Evolutionary conservation across 2,888 invertebrate genomes (phyloP).

Genomic region (Heterodera filipjevi): DNA sequence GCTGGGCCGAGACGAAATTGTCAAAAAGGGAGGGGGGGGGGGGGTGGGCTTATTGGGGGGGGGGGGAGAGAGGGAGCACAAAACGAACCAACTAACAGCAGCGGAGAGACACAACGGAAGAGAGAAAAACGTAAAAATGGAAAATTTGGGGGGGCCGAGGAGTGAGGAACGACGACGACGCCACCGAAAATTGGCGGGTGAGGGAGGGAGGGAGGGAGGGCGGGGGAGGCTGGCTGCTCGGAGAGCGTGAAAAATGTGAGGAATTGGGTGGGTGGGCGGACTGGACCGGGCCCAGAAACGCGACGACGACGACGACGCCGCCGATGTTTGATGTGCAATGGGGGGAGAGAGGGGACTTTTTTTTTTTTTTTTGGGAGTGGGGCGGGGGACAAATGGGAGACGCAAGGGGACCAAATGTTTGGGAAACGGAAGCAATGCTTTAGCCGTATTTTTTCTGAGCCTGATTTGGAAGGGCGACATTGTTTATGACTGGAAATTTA

Average conservation of each 20-base stretch:
- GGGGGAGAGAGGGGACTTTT: neutral
- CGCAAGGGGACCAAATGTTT: neutral
- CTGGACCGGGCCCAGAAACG: conserved; percentile 13
- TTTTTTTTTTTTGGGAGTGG: neutral
- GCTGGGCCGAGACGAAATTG: conserved; percentile 6
- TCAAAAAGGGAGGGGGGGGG: neutral
- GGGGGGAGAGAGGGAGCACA: neutral
- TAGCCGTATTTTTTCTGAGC: neutral
- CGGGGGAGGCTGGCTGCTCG: neutral
- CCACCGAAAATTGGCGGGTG: neutral
- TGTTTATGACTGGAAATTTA: neutral
- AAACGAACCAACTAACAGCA: too few species aligned
- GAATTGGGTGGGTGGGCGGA: neutral
- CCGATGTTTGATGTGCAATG: neutral
- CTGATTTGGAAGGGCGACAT: too few species aligned
- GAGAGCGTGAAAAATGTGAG: conserved; percentile 19
- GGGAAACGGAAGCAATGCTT: neutral
- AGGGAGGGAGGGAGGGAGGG: neutral
- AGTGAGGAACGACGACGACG: neutral
- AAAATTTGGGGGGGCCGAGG: neutral
- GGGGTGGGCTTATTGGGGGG: neutral
- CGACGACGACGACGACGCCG: too few species aligned
- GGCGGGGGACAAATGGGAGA: neutral
- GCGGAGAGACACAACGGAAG: neutral
- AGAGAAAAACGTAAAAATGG: conserved; percentile 19